Percentiles rank a stretch among this genome's conserved stretches.
Evolutionary conservation across 1,140 invertebrate species (phyloP).

Genomic region (Alviniconcha marisindica): DNA sequence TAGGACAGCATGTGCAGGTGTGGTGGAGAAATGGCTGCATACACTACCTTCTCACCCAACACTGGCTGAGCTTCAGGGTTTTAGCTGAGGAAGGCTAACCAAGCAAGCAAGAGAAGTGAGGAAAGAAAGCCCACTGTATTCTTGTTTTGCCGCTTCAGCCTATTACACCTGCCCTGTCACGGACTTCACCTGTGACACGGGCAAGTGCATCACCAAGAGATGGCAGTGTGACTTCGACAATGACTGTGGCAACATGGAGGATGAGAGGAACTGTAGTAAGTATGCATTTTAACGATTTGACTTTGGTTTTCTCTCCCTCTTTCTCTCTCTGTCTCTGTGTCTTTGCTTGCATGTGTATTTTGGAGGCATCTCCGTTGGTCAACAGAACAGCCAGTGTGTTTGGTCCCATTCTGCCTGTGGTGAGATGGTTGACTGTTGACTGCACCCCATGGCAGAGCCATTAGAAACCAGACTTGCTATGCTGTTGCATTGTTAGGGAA

Average conservation of each 20-base stretch:
- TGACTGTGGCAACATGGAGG: conserved; percentile 73
- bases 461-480: too few species aligned
- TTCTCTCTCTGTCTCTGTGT: neutral
- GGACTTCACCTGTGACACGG: conserved; percentile 90
- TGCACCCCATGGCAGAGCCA: too few species aligned
- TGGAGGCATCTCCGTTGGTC: neutral
- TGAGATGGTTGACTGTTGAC: too few species aligned
- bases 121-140: too few species aligned
- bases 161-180: conserved; percentile 12
- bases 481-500: too few species aligned
- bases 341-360: neutral
- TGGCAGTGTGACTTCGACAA: conserved; percentile 62
- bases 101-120: too few species aligned
- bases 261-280: conserved; percentile 75
- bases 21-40: too few species aligned
- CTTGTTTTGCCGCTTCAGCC: neutral
- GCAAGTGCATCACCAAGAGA: conserved; percentile 60
- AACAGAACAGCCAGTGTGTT: neutral
- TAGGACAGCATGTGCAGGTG: too few species aligned
- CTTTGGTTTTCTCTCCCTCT: conserved; percentile 1
- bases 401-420: too few species aligned
- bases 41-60: too few species aligned
- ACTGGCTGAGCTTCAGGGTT: too few species aligned
- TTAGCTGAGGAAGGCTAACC: too few species aligned
- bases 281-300: neutral